Percentiles rank a stretch among this genome's conserved stretches.
Conservation (phyloP, 2,888 invertebrate genomes). For the Galerucella calmariensis region DNA sequence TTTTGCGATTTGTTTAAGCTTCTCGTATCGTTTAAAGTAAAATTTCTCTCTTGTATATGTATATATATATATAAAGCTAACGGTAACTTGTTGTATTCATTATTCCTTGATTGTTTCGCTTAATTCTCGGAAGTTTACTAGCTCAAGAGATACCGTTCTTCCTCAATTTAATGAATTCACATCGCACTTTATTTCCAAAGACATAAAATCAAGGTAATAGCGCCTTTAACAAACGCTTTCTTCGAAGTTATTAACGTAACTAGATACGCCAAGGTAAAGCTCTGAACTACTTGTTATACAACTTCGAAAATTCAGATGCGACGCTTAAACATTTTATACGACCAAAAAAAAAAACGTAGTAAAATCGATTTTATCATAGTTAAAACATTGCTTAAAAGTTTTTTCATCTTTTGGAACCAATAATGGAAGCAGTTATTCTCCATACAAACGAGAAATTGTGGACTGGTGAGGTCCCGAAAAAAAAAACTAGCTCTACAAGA, state of each 20-base stretch:
- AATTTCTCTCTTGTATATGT: not conserved
- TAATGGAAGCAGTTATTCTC: no score
- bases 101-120: constrained; percentile 14
- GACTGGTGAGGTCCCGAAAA: no score
- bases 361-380: not conserved
- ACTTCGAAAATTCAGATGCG: constrained; percentile 8
- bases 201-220: constrained; percentile 23
- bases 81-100: constrained; percentile 13
- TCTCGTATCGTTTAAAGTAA: not conserved
- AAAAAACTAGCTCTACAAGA: no score
- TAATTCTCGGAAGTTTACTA: constrained; percentile 19
- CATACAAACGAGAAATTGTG: no score
- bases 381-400: no score
- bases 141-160: constrained; percentile 10
- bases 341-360: not conserved
- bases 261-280: not conserved
- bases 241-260: constrained; percentile 17
- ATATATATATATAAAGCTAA: not conserved
- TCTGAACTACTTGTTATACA: constrained; percentile 19
- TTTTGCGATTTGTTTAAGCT: not conserved
- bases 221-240: constrained; percentile 8
- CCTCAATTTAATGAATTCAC: constrained; percentile 17
- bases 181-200: constrained; percentile 22
- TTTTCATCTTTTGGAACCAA: no score
- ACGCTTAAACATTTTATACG: not conserved